Evolutionary conservation across 2,888 invertebrate species (phyloP).

Genomic region (Machimus rusticus): DNA sequence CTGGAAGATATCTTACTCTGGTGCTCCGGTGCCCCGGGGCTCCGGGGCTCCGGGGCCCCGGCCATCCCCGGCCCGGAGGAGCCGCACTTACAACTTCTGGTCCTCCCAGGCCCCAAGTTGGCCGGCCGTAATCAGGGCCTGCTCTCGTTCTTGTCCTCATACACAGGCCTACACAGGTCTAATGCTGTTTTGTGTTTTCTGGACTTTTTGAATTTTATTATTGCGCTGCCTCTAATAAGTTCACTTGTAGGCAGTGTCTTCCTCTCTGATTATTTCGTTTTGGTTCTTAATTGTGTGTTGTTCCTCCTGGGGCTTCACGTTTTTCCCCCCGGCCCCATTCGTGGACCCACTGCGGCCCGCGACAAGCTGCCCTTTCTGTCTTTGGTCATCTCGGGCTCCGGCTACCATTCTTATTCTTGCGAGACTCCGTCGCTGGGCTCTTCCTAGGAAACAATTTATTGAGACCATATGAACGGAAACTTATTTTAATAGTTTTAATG

Average conservation of each 20-base stretch:
- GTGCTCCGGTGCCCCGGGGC: neutral
- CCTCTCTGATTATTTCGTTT: constrained; percentile 39
- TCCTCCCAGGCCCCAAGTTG: neutral
- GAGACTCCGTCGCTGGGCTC: neutral
- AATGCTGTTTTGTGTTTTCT: constrained; percentile 31
- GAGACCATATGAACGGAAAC: neutral
- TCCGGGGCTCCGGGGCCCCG: too few species aligned
- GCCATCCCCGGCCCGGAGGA: neutral
- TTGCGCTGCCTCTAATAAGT: constrained; percentile 36
- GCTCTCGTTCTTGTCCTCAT: constrained; percentile 20
- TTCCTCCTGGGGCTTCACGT: neutral
- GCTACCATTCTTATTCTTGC: constrained; percentile 2
- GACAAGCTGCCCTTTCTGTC: neutral
- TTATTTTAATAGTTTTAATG: constrained; percentile 11
- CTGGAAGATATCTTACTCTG: constrained; percentile 32
- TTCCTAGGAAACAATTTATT: constrained; percentile 6
- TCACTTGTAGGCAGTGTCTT: constrained; percentile 31
- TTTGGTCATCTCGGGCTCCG: constrained; percentile 4
- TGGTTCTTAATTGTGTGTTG: constrained; percentile 38
- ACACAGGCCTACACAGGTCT: neutral
- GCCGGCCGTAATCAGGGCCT: neutral
- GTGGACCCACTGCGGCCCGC: neutral
- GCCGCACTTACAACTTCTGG: constrained; percentile 8
- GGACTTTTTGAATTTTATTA: constrained; percentile 38
- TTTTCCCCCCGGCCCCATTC: neutral